Conservation (phyloP, 2,888 invertebrate genomes). For the Daptonema setosum region DNA sequence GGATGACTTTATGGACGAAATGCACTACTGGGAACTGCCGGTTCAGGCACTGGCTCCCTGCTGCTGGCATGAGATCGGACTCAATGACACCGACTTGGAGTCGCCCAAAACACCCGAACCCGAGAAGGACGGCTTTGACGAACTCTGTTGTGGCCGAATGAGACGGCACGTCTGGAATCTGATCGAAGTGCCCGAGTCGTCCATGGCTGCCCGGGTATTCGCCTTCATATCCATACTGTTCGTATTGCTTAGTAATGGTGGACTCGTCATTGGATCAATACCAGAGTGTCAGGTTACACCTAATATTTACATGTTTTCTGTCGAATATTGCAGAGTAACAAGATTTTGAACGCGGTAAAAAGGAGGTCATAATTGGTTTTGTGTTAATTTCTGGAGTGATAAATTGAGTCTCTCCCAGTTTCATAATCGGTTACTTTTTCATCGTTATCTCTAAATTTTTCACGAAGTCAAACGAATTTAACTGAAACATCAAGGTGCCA, state of each 20-base stretch:
- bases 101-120: neutral
- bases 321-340: too few relatives aligned
- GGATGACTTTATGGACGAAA: constrained; percentile 2
- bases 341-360: too few relatives aligned
- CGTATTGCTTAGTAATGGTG: constrained; percentile 19
- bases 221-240: constrained; percentile 10
- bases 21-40: neutral
- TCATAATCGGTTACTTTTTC: too few relatives aligned
- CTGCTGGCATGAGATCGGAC: neutral
- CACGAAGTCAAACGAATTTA: too few relatives aligned
- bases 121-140: neutral
- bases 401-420: too few relatives aligned
- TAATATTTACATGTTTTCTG: too few relatives aligned
- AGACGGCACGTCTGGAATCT: neutral
- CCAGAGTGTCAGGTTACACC: constrained; percentile 16
- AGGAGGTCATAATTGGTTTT: too few relatives aligned
- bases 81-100: neutral
- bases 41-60: neutral
- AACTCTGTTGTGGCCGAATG: neutral
- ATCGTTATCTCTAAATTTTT: too few relatives aligned
- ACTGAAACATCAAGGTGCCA: too few relatives aligned
- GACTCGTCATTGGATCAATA: constrained; percentile 18
- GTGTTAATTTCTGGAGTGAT: too few relatives aligned
- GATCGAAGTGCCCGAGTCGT: constrained; percentile 3
- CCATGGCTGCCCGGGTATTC: neutral